A percentile compares a stretch with the other conserved stretches of the same genome.
Evolutionary conservation across 2,888 invertebrate genomes (phyloP).

Genomic region (Parnassius apollo): DNA sequence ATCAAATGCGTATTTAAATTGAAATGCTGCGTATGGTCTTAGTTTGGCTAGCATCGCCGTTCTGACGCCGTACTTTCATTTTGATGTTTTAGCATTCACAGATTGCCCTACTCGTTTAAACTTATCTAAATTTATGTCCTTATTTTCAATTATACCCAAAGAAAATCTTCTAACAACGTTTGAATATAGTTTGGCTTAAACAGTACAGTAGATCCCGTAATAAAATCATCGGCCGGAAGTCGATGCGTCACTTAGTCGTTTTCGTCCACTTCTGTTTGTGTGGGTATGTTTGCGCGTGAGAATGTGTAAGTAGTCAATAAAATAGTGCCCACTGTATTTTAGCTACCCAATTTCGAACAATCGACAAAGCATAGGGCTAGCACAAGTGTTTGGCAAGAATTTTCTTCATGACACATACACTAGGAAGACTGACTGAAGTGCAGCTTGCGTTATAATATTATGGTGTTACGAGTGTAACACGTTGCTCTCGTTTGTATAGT

Average conservation of each 20-base stretch:
- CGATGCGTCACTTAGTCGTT: constrained; percentile 75
- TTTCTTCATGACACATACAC: constrained; percentile 30
- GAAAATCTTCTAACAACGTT: constrained; percentile 28
- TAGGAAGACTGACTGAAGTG: constrained; percentile 40
- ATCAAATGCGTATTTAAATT: constrained; percentile 13
- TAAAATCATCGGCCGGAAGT: constrained; percentile 78
- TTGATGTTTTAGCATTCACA: not conserved
- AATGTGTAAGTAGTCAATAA: constrained; percentile 44
- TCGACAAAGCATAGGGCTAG: constrained; percentile 25
- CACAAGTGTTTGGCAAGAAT: constrained; percentile 35
- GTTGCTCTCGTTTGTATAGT: constrained; percentile 70
- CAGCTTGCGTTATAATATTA: constrained; percentile 40
- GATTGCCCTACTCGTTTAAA: not conserved
- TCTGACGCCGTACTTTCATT: constrained; percentile 17
- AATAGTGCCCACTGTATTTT: constrained; percentile 45
- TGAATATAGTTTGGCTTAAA: constrained; percentile 39
- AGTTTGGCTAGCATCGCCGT: constrained; percentile 15
- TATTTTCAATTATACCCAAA: not conserved
- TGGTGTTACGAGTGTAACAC: constrained; percentile 41
- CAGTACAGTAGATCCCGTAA: constrained; percentile 72
- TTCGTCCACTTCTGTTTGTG: constrained; percentile 70
- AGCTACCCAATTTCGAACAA: constrained; percentile 35
- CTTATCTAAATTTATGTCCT: not conserved
- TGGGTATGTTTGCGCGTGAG: constrained; percentile 49
- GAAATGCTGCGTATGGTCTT: constrained; percentile 1